Conservation (phyloP, 2,797 vertebrate species). For the Phalanger gymnotis region DNA sequence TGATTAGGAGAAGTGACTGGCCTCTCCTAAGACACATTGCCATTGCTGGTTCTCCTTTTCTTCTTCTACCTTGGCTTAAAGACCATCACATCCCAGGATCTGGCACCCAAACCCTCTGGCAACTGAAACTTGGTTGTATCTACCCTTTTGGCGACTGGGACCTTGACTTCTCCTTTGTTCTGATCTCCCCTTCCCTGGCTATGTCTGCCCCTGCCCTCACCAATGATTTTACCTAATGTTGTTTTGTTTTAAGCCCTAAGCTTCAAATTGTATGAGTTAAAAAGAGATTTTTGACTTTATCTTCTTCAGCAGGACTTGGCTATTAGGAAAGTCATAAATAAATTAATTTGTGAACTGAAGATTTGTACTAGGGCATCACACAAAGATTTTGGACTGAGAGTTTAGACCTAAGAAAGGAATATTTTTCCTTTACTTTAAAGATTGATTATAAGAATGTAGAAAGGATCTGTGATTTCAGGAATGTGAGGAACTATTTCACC, state of each 20-base stretch:
- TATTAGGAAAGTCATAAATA: conserved; percentile 6
- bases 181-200: background rate
- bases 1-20: background rate
- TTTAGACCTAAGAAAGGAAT: background rate
- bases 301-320: background rate
- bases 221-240: background rate
- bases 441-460: background rate
- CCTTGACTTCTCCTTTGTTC: background rate
- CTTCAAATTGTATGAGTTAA: conserved; percentile 13
- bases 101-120: background rate
- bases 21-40: background rate
- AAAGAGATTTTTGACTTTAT: background rate
- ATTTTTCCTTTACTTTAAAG: background rate
- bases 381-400: background rate
- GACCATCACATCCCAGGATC: background rate
- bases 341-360: background rate
- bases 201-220: background rate
- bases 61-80: background rate
- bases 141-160: background rate
- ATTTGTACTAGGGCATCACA: background rate
- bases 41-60: background rate
- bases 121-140: background rate
- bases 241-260: conserved; percentile 22
- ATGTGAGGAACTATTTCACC: background rate
- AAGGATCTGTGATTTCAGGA: background rate